Evolutionary conservation across 2,888 invertebrate species (phyloP), one percentile per base, ranked within the genome.

Genomic region (Epiblema foenella): DNA sequence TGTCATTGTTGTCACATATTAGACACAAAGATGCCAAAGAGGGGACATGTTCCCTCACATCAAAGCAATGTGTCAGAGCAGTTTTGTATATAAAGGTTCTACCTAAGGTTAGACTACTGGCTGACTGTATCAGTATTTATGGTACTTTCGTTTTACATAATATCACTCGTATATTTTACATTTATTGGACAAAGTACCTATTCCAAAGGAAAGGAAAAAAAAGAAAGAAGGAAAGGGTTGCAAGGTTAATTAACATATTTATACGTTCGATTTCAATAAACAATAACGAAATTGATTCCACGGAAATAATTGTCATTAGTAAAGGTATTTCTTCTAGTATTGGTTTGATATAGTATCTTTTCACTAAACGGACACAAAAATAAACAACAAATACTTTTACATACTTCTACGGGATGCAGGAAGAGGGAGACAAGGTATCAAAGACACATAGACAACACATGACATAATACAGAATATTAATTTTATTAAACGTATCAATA

Each of bases 401-500:
- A 58, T 46, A 60, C 59, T 46, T 39, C 24, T 46, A 71, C 46
- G 33, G 49, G 52, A 56, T 70, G 65, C 70, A 49, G 66, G 66
- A 3, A 24, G 10, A 17, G 59, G 46, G n/a, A n/a, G 17, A 65
- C 8, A 29, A 29, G 42, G 58, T 59, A 39, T 62, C 24, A 68
- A 52, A 82, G 68, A 72, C 75, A 81, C 76, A 84, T 89, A 87
- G 77, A 88, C 77, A 79, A 83, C 81, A 83, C 83, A 80, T 81
- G 78, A 86, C 85, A 86, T 88, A 88, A 82, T 91, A 91, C 89
- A 91, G 89, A 91, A 91, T 89, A 91, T 89, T 91, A 88, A 87
- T 90, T 89, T 90, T 91, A 91, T 90, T 91, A 85, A 87, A 86
- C 83, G 83, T 88, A 88, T 81, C 79, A 82, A 87, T 89, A 90